A percentile compares a stretch with the other conserved stretches of the same genome.
Evolutionary conservation across 1,140 invertebrate species (phyloP).

Genomic region (Solenopsis invicta): DNA sequence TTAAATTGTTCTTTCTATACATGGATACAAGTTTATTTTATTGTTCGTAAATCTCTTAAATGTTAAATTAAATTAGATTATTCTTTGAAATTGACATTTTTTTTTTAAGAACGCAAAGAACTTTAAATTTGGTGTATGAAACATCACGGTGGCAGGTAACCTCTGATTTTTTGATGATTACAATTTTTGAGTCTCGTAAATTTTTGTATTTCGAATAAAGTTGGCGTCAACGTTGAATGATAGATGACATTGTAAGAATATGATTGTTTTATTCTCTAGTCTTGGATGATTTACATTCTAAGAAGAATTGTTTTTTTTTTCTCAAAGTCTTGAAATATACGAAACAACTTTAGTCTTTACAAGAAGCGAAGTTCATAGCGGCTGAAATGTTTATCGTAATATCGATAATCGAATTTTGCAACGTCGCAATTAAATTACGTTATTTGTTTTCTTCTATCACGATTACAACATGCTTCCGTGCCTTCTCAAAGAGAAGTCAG

Average conservation of each 20-base stretch:
- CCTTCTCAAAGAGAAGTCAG: not conserved
- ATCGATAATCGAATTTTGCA: slow-evolving; percentile 48
- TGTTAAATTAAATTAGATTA: not conserved
- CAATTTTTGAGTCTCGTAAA: not conserved
- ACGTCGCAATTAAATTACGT: slow-evolving; percentile 1
- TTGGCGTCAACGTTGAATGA: not conserved
- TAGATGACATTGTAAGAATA: not conserved
- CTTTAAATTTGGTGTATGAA: slow-evolving; percentile 1
- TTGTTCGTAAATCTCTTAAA: not conserved
- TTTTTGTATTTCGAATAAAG: slow-evolving; percentile 4
- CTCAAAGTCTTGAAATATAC: not conserved
- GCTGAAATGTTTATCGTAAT: slow-evolving; percentile 13
- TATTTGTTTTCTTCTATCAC: too few species aligned
- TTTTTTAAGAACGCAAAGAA: not conserved
- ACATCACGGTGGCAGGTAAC: not conserved
- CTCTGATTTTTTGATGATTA: slow-evolving; percentile 21
- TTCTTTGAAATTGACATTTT: not conserved
- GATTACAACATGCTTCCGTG: not conserved
- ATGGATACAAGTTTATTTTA: not conserved
- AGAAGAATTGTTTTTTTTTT: not conserved
- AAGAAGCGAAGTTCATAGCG: slow-evolving; percentile 12
- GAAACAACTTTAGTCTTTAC: not conserved
- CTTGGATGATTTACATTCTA: not conserved
- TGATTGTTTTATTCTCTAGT: not conserved
- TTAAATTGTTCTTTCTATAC: not conserved